Percentiles rank a stretch among this genome's conserved stretches.
Conservation (phyloP, 2,888 invertebrate genomes). For the Gandaritis pyraliata region DNA sequence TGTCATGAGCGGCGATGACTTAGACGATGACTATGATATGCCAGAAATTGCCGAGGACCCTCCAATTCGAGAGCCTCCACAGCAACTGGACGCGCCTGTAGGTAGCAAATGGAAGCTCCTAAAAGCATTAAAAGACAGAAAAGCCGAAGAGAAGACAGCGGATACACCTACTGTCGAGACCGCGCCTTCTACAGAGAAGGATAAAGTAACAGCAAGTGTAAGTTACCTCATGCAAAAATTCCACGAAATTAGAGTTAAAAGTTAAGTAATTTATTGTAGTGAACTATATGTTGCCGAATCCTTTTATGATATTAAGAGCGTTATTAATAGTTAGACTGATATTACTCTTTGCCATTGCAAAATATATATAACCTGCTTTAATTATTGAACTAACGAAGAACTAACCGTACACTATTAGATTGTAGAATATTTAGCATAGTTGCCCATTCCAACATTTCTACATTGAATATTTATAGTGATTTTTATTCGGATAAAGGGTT, state of each 20-base stretch:
- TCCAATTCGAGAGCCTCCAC: slow-evolving; percentile 61
- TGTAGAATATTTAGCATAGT: slow-evolving; percentile 52
- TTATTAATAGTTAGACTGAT: slow-evolving; percentile 65
- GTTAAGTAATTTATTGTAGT: slow-evolving; percentile 59
- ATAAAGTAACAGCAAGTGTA: slow-evolving; percentile 89
- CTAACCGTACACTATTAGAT: slow-evolving; percentile 39
- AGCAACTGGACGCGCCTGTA: slow-evolving; percentile 83
- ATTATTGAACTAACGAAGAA: slow-evolving; percentile 42
- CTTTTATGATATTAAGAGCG: slow-evolving; percentile 31
- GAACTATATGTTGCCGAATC: slow-evolving; percentile 26
- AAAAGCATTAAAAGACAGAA: slow-evolving; percentile 94
- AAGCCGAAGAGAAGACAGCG: slow-evolving; percentile 93
- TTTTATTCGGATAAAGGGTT: slow-evolving; percentile 23
- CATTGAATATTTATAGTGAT: slow-evolving; percentile 17
- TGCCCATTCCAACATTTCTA: slow-evolving; percentile 31
- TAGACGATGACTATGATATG: slow-evolving; percentile 86
- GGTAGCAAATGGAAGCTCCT: slow-evolving; percentile 96
- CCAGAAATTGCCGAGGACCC: slow-evolving; percentile 73
- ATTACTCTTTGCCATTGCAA: slow-evolving; percentile 56
- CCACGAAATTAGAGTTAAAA: slow-evolving; percentile 87
- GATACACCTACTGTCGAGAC: slow-evolving; percentile 87
- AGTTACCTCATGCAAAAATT: slow-evolving; percentile 86
- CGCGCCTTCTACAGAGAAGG: slow-evolving; percentile 85
- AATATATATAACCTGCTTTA: slow-evolving; percentile 63
- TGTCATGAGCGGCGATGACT: slow-evolving; percentile 89